These are phyloP conservation scores for Himalopsyche anomala DNA, from an alignment of 2,888 invertebrate genomes.

Conservation along the genomic window DNA sequence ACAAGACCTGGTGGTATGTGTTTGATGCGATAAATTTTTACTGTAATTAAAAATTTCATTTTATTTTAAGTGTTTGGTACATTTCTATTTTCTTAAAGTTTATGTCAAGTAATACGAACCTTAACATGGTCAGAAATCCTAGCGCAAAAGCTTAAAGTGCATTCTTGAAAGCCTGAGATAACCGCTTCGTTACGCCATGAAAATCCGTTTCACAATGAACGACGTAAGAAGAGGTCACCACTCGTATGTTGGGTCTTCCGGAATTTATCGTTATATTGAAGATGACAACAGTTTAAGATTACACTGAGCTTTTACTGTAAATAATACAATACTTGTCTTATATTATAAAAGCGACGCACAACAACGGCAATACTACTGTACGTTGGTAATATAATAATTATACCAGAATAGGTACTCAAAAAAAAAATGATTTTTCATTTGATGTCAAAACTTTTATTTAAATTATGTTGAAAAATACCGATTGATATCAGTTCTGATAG, in stretches of 20 bases:
- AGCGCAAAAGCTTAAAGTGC: constrained; percentile 21
- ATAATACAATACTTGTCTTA: background rate
- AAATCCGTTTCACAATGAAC: constrained; percentile 16
- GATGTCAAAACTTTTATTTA: no score
- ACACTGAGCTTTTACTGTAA: background rate
- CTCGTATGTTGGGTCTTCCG: constrained; percentile 2
- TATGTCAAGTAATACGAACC: background rate
- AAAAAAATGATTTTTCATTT: no score
- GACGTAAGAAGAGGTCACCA: background rate
- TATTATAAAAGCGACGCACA: background rate
- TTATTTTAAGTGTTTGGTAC: no score
- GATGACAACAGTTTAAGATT: background rate
- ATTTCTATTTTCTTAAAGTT: no score
- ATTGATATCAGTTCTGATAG: no score
- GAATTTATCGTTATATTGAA: background rate
- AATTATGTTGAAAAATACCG: no score
- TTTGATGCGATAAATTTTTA: no score
- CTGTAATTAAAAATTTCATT: no score
- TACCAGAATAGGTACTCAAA: background rate
- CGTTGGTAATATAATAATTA: background rate
- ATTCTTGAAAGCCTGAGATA: constrained; percentile 10
- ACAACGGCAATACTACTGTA: no score
- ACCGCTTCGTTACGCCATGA: constrained; percentile 30
- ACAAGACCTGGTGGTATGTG: no score
- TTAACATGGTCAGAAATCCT: constrained; percentile 5